Conservation (phyloP, 1,140 invertebrate genomes). For the Drosophila fuyamai region DNA sequence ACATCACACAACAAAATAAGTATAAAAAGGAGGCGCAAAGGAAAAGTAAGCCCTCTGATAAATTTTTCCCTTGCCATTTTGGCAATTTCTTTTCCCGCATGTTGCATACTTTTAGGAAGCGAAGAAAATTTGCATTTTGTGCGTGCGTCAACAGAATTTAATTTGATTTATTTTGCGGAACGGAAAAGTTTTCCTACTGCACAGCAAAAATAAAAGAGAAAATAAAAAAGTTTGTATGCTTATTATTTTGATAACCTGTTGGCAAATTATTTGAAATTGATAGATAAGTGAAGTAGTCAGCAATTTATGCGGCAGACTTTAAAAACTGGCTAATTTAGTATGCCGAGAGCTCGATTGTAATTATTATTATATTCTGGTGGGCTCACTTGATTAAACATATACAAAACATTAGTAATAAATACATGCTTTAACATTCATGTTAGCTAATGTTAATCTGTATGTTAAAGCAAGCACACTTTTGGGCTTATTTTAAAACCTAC, state of each 20-base stretch:
- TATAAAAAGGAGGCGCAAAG: conserved; percentile 6
- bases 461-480: conserved; percentile 36
- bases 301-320: conserved; percentile 1
- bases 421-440: too few relatives aligned
- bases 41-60: conserved; percentile 5
- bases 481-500: not conserved
- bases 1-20: conserved; percentile 36
- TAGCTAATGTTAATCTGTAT: too few relatives aligned
- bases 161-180: conserved; percentile 71
- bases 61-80: not conserved
- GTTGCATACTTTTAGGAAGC: conserved; percentile 63
- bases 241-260: conserved; percentile 4
- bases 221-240: not conserved
- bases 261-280: conserved; percentile 7
- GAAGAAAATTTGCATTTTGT: conserved; percentile 42
- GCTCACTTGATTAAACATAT: too few relatives aligned
- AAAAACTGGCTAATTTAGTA: not conserved
- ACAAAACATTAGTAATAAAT: too few relatives aligned
- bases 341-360: not conserved
- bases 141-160: conserved; percentile 56
- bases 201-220: conserved; percentile 3
- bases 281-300: not conserved
- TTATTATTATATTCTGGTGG: too few relatives aligned
- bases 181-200: conserved; percentile 17
- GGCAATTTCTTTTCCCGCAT: not conserved